Base-by-base conservation (phyloP, 2,797 vertebrate species). In the Lithobates sylvaticus region DNA sequence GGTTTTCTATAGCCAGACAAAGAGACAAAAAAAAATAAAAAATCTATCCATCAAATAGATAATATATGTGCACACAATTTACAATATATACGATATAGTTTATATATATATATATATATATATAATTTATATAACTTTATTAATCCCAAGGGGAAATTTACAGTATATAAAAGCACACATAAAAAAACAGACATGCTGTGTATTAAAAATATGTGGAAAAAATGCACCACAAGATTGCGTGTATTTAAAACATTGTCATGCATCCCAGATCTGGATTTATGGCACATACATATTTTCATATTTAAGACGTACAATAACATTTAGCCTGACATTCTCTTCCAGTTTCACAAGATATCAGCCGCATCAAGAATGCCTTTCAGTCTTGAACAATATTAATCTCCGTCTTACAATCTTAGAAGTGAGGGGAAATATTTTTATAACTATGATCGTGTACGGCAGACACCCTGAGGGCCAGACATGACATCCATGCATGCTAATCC, bases 401-500 rank as follows among this genome's bases (percentile, higher is more conserved):
- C 83, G 61, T 74, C n/a, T 79, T 68, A n/a, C 81, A 26, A 74
- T 75, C 73, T 61, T 71, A 54, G 1, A 68, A 74, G 26, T 50
- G 54, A 44, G 78, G 75, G 58, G 61, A 26, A 87, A 83, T 69
- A 73, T 50, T 68, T 73, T 68, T 58, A 58, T 73, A 67, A 27
- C 80, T 42, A 89, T 82, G 88, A 87, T 76, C 0, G 0, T 84
- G 88, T 71, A 79, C 80, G 88, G 81, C 76, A 75, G 86, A 71
- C 85, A 84, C 87, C 90, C 88, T 58, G 86, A 79, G 90, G 89
- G 86, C 47, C 88, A 39, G n/a, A 0, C 1, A 86, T 89, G 89
- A 90, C 89, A 91, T 89, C 89, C 89, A 88, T 89, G 89, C 88
- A 89, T 89, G 86, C 84, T 90, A 90, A 90, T 75, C 87, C 88